Evolutionary conservation across 2,888 invertebrate genomes (phyloP), one percentile per base, ranked within the genome.

Genomic region (Acanthosoma haemorrhoidale): DNA sequence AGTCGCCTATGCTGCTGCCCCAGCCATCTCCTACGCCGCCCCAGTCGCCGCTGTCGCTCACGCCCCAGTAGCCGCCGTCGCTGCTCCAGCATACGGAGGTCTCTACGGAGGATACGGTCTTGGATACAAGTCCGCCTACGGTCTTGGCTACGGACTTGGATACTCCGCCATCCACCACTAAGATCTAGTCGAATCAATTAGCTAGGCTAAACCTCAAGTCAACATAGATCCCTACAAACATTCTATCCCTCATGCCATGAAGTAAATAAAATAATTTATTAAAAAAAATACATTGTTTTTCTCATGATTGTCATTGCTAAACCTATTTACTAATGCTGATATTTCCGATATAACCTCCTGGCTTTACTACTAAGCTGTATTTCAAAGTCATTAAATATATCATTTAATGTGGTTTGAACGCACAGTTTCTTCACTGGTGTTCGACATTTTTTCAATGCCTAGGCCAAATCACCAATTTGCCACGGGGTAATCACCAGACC

Each of bases 1-100:
- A 4, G 51, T 51, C 58, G 82, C 83, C 75, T 78, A 82, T 69
- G 66, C 34, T 11, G 70, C 70, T 38, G 60, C 70, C 38, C 58
- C 63, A 31, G 61, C 68, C 16, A 43, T 59, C 1, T 25, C 66
- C 51, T 39, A 60, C 39, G 43, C 58, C 51, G 51, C 51, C 61
- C 66, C 38, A n/a, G 29, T 41, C 13, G 43, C 70, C 13, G 43
- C 60, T 34, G 15, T 32, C 60, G 60, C 60, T 8, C n/a, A n/a
- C n/a, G n/a, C n/a, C n/a, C n/a, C n/a, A n/a, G n/a, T n/a, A n/a
- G n/a, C n/a, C n/a, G 43, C 60, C 60, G 15, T 32, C 60, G 60
- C 60, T 8, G 60, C 60, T 11, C 60, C 60, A 31, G 60, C 60
- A 4, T 60, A 59, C 8, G 59, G 59, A 13, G 58, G 58, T 58